Base-by-base conservation (phyloP, 2,888 invertebrate species). In the Polymixis lichenea region DNA sequence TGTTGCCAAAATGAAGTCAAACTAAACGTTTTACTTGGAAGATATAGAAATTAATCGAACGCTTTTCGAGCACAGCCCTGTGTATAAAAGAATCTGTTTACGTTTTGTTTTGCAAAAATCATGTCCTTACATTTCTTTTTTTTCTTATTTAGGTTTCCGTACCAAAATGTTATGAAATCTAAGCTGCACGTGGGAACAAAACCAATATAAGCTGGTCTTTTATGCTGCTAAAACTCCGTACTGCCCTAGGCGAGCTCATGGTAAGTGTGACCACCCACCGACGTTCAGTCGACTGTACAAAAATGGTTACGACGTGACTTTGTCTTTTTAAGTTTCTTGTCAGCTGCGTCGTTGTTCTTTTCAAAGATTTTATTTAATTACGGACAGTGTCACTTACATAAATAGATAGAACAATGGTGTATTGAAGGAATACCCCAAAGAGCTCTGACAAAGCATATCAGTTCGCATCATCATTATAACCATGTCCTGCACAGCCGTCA, bases 401-500 rank as follows among this genome's bases (percentile, higher is more conserved):
- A 9, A 32, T 32, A 8, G 15, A 72, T 32, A 19, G 5, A 0
- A 49, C 13, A 28, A 43, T 32, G 6, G 2, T 19, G 3, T 15
- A 46, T 25, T 17, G 28, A 64, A 38, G 13, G 22, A 56, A 25
- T 43, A 28, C 5, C 28, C 4, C 8, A 32, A 53, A 28, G 13
- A 51, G n/a, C 38, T 13, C 19, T 22, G 1, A 28, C 32, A 53
- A 74, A 58, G 25, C 53, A 38, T 64, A 19, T 38, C 25, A 25
- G 17, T 19, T 15, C 15, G 7, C 9, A 80, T 62, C 32, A 75
- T 65, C 51, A 80, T 81, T 80, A 46, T 74, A 38, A 53, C 25
- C 56, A 46, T 65, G 77, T 46, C 25, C 25, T 46, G 32, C 32
- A 11, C 49, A 53, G 38, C 17, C 25, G 74, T 73, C 73, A 78